phyloP scores from a whole-genome alignment of 2,888 invertebrate genomes.

The Lasioglossum morio region DNA sequence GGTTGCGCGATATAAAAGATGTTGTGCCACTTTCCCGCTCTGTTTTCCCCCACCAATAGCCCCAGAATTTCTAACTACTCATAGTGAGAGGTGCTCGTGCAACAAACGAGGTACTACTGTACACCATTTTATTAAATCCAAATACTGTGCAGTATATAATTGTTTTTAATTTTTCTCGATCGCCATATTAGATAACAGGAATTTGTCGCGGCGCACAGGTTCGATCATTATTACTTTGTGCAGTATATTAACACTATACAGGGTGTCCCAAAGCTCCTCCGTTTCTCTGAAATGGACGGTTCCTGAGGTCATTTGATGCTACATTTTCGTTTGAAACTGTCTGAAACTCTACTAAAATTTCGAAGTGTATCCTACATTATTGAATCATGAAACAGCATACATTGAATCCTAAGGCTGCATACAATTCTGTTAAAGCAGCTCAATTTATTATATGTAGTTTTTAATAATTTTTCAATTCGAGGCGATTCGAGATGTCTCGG shows the following conservation, averaged over 20 bases:
- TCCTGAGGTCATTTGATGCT: too few species aligned
- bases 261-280: too few species aligned
- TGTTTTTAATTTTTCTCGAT: too few species aligned
- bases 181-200: too few species aligned
- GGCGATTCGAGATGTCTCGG: slow-evolving; percentile 16
- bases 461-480: slow-evolving; percentile 14
- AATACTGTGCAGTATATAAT: too few species aligned
- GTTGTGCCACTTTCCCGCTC: neutral
- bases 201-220: too few species aligned
- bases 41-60: neutral
- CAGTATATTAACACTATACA: too few species aligned
- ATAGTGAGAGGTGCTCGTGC: neutral
- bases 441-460: neutral
- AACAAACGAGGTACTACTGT: too few species aligned
- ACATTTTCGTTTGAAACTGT: neutral
- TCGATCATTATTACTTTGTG: too few species aligned
- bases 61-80: neutral
- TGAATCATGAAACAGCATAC: neutral
- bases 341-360: neutral
- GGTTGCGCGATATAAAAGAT: neutral
- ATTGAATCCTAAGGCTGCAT: neutral
- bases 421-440: neutral
- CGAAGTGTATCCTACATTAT: neutral
- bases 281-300: too few species aligned
- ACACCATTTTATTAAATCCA: too few species aligned